Base-by-base conservation (phyloP, 2,888 invertebrate species). In the Clunio marinus region DNA sequence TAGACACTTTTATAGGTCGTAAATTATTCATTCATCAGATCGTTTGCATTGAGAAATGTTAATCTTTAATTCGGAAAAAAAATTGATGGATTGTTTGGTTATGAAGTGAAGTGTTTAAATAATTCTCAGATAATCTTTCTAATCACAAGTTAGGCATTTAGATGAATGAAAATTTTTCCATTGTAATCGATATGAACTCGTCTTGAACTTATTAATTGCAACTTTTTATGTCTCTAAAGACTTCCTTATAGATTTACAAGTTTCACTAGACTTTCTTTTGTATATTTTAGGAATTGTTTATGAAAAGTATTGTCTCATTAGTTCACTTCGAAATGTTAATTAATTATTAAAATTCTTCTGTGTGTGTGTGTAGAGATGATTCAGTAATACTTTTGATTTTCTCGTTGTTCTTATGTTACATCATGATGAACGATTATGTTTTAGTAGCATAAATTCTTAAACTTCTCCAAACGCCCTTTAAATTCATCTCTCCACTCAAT, bases 401-500 rank as follows among this genome's bases (percentile, higher is more conserved):
- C 41, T 41, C 41, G 41, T 41, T 41, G 41, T 41, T 32, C 41
- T 10, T 41, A 41, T 15, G 41, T 7, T 8, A 15, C n/a, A 13
- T 41, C 4, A 41, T 41, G 41, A 41, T 41, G 41, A 41, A n/a
- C n/a, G n/a, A 5, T 41, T 25, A 13, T 17, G 10, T 4, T 37
- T 62, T 63, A 63, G 27, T 63, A 63, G 28, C 63, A 63, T 28
- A 17, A 24, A 20, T 46, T 45, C n/a, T 37, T 13, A 10, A 63
- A 63, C 17, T 46, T 45, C 46, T 63, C 46, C n/a, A 96, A 90
- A 79, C 96, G 88, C 76, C 91, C 86, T 79, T 92, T 89, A 93
- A 94, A 96, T 80, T 95, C 94, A 78, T 93, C 91, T 77, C 90
- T 89, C 96, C 96, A 97, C 78, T 95, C 94, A 76, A 96, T 89